Evolutionary conservation across 2,797 vertebrate species (phyloP).

Genomic region (Schizopygopsis malacanthus): DNA sequence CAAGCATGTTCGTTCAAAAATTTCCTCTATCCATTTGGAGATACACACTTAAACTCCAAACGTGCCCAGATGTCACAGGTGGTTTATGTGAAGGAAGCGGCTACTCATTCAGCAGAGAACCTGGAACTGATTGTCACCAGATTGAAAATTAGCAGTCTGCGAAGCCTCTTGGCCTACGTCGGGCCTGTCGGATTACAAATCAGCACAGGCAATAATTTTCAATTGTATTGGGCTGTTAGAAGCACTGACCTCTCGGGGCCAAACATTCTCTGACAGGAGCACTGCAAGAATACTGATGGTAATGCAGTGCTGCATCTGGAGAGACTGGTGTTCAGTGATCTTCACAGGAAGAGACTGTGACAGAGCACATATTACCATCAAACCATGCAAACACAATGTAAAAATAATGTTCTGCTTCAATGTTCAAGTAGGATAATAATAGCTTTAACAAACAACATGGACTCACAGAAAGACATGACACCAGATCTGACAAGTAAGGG

Average conservation of each 20-base stretch:
- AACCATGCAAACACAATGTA: conserved; percentile 30
- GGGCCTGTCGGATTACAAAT: conserved; percentile 58
- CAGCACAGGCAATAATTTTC: conserved; percentile 58
- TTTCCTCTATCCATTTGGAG: conserved; percentile 17
- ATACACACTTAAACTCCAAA: conserved; percentile 21
- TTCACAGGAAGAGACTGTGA: conserved; percentile 37
- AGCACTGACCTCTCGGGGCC: conserved; percentile 41
- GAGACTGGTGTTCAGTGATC: conserved; percentile 26
- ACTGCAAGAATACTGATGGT: conserved; percentile 57
- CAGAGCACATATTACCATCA: conserved; percentile 40
- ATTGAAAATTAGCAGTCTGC: conserved; percentile 58
- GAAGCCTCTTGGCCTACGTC: conserved; percentile 43
- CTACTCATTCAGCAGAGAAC: not conserved
- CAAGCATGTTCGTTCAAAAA: conserved; percentile 18
- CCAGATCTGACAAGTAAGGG: not conserved
- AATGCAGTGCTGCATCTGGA: conserved; percentile 18
- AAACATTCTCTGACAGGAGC: conserved; percentile 38
- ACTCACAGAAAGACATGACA: not conserved
- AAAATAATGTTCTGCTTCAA: conserved; percentile 15
- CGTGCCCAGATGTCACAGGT: conserved; percentile 9
- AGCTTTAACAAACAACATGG: conserved; percentile 9
- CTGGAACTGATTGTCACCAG: conserved; percentile 56
- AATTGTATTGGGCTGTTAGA: conserved; percentile 56
- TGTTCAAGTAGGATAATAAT: not conserved
- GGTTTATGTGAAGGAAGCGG: conserved; percentile 18